phyloP scores from a whole-genome alignment of 92 coral and sea anemone species.

The Parazoanthus darwini region DNA sequence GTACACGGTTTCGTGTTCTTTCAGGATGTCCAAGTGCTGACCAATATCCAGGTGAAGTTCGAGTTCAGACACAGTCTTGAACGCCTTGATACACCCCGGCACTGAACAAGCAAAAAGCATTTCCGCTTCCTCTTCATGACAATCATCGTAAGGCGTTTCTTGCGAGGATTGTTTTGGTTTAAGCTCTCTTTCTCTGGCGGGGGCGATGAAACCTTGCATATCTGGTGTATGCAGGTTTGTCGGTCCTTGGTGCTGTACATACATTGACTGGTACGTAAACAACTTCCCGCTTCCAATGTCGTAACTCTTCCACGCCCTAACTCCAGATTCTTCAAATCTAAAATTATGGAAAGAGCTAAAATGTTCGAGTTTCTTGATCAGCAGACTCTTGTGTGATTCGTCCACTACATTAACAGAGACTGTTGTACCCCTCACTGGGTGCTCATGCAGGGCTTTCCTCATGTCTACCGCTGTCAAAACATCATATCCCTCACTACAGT shows the following conservation, averaged over 20 bases:
- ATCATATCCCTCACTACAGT: slow-evolving; percentile 47
- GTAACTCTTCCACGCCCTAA: slow-evolving; percentile 42
- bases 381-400: slow-evolving; percentile 39
- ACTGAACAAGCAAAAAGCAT: slow-evolving; percentile 36
- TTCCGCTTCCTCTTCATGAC: not conserved
- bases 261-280: slow-evolving; percentile 29
- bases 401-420: slow-evolving; percentile 35
- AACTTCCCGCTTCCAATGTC: slow-evolving; percentile 49
- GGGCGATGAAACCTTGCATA: slow-evolving; percentile 10
- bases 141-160: not conserved
- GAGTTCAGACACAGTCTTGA: slow-evolving; percentile 38
- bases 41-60: slow-evolving; percentile 45
- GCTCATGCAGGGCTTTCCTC: slow-evolving; percentile 36
- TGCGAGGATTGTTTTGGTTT: slow-evolving; percentile 14
- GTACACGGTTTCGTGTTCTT: slow-evolving; percentile 30
- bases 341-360: slow-evolving; percentile 54
- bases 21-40: slow-evolving; percentile 30
- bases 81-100: slow-evolving; percentile 40
- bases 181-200: slow-evolving; percentile 38
- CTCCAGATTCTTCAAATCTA: slow-evolving; percentile 42
- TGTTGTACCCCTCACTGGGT: slow-evolving; percentile 34
- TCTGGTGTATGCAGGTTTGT: slow-evolving; percentile 44
- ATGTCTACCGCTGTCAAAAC: slow-evolving; percentile 30
- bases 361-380: slow-evolving; percentile 42
- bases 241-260: slow-evolving; percentile 49